Conservation (phyloP, 1,140 invertebrate species). For the Helicorthomorpha holstii region DNA sequence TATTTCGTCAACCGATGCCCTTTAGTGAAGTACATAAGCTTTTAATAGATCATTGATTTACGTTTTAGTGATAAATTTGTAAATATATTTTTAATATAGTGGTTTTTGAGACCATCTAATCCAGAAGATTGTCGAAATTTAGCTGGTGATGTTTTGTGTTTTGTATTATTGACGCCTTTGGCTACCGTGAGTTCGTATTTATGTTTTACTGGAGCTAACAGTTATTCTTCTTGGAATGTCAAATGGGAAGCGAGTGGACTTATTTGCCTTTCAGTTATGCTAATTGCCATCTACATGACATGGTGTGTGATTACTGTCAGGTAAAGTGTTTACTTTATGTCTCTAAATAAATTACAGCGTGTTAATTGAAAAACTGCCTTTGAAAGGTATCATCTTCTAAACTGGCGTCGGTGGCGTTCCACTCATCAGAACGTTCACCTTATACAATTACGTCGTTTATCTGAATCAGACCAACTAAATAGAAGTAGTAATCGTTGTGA, state of each 20-base stretch:
- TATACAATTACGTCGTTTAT: not conserved
- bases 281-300: slow-evolving; percentile 16
- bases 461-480: no score
- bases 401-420: not conserved
- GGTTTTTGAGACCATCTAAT: slow-evolving; percentile 23
- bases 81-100: slow-evolving; percentile 17
- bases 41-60: slow-evolving; percentile 15
- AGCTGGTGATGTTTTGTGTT: slow-evolving; percentile 30
- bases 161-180: slow-evolving; percentile 34
- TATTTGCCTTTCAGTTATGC: slow-evolving; percentile 16
- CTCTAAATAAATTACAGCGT: no score
- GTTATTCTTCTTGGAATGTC: slow-evolving; percentile 7
- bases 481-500: no score
- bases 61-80: slow-evolving; percentile 16
- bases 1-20: slow-evolving; percentile 22
- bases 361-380: no score
- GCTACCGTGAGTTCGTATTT: slow-evolving; percentile 32
- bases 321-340: slow-evolving; percentile 13
- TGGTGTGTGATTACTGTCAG: slow-evolving; percentile 16
- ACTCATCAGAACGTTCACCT: not conserved
- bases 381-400: slow-evolving; percentile 12
- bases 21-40: slow-evolving; percentile 22
- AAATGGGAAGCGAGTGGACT: slow-evolving; percentile 33
- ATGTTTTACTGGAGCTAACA: slow-evolving; percentile 29
- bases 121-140: slow-evolving; percentile 24